phyloP scores from a whole-genome alignment of 2,888 invertebrate species.

The Andrena haemorrhoa region DNA sequence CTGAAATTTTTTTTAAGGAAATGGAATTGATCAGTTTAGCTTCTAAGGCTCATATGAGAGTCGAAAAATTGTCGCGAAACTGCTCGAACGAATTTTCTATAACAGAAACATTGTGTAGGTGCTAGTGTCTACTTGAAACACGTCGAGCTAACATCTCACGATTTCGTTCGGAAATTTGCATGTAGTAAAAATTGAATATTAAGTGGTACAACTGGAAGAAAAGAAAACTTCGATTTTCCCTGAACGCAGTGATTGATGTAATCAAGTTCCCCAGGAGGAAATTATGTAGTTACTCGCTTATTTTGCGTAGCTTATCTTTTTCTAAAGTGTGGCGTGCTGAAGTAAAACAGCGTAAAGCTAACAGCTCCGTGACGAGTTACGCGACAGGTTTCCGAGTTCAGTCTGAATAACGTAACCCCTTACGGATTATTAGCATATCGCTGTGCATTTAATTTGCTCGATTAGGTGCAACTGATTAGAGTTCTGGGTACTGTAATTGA shows the following conservation, averaged over 20 bases:
- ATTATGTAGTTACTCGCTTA: background rate
- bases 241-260: background rate
- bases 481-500: background rate
- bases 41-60: too few species aligned
- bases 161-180: too few species aligned
- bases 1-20: too few species aligned
- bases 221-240: background rate
- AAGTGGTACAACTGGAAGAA: too few species aligned
- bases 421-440: slow-evolving; percentile 36
- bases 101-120: too few species aligned
- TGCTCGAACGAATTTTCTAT: too few species aligned
- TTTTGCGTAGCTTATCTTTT: slow-evolving; percentile 2
- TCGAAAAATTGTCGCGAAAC: too few species aligned
- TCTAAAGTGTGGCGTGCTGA: background rate
- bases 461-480: background rate
- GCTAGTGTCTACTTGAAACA: too few species aligned
- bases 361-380: slow-evolving; percentile 23
- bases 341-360: slow-evolving; percentile 23
- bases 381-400: slow-evolving; percentile 30
- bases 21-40: too few species aligned
- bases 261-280: background rate
- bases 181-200: too few species aligned
- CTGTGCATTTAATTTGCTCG: slow-evolving; percentile 22
- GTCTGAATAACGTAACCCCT: slow-evolving; percentile 38
- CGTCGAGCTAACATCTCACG: too few species aligned